phyloP scores from a whole-genome alignment of 2,888 invertebrate species.

The Calliopum simillimum region DNA sequence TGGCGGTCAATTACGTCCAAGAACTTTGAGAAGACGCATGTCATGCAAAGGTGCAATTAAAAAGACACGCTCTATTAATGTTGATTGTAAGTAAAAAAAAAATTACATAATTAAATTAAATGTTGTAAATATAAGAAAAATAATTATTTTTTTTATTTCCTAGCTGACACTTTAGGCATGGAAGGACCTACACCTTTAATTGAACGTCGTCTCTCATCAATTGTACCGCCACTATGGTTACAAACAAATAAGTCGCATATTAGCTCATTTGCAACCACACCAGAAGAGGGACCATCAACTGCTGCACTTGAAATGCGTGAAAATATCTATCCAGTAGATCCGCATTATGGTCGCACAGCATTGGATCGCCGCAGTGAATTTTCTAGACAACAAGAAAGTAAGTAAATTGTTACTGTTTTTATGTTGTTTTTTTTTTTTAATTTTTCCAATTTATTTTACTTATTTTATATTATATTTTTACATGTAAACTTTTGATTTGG shows the following conservation, averaged over 20 bases:
- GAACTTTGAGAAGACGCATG: conserved; percentile 78
- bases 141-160: not conserved
- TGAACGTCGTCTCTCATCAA: conserved; percentile 72
- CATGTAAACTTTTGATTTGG: conserved; percentile 36
- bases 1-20: conserved; percentile 69
- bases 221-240: conserved; percentile 66
- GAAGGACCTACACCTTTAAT: conserved; percentile 71
- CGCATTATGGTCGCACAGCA: conserved; percentile 60
- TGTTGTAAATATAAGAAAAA: not conserved
- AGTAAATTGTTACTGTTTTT: conserved; percentile 47
- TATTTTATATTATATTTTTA: conserved; percentile 29
- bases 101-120: no score
- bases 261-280: conserved; percentile 61
- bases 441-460: conserved; percentile 28
- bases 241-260: conserved; percentile 61
- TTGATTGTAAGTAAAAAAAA: conserved; percentile 79
- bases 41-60: conserved; percentile 93
- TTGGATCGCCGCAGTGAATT: conserved; percentile 65
- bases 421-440: conserved; percentile 26
- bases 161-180: conserved; percentile 85
- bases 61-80: conserved; percentile 92
- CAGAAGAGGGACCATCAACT: conserved; percentile 58
- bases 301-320: conserved; percentile 57
- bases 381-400: conserved; percentile 63
- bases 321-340: conserved; percentile 65